A percentile compares a stretch with the other conserved stretches of the same genome.
Evolutionary conservation across 2,797 vertebrate species (phyloP).

Genomic region (Coluber constrictor): DNA sequence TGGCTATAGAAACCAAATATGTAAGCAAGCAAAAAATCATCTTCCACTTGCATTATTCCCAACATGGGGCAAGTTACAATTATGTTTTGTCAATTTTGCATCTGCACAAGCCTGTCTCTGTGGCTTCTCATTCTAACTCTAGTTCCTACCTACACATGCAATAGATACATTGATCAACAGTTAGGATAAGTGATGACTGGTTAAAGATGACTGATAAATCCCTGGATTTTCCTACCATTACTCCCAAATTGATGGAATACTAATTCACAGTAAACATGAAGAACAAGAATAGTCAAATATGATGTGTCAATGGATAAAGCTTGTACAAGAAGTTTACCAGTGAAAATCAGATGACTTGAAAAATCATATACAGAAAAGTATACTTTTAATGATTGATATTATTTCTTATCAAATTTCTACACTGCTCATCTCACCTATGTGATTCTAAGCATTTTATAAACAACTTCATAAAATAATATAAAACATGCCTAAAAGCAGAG

Average conservation of each 20-base stretch:
- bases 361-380: background rate
- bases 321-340: background rate
- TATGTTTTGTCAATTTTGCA: background rate
- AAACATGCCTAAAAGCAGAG: too few relatives aligned
- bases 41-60: background rate
- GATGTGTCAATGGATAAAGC: background rate
- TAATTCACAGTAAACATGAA: background rate
- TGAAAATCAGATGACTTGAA: background rate
- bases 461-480: too few relatives aligned
- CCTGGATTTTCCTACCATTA: background rate
- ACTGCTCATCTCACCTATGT: background rate
- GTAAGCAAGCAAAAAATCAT: background rate
- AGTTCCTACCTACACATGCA: background rate
- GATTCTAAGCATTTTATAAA: too few relatives aligned
- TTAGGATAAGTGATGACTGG: background rate
- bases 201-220: background rate
- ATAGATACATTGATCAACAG: background rate
- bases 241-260: background rate
- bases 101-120: background rate
- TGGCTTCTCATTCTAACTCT: background rate
- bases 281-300: background rate
- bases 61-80: background rate
- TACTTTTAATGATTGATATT: background rate
- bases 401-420: background rate
- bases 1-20: background rate